These are phyloP conservation scores for Atrichornis clamosus DNA, from an alignment of 2,113 vertebrate genomes.

Conservation along the genomic window DNA sequence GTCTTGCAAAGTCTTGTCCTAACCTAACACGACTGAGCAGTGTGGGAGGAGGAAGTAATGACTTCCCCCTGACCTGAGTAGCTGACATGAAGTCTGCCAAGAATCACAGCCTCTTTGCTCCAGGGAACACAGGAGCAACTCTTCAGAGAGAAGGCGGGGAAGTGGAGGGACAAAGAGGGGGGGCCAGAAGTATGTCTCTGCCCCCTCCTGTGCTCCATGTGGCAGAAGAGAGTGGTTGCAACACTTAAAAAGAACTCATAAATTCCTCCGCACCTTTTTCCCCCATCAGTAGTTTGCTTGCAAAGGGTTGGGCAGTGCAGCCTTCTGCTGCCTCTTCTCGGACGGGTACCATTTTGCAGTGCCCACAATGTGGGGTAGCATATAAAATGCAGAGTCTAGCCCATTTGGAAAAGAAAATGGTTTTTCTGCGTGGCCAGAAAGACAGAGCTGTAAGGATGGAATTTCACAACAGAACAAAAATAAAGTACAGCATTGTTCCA, in stretches of 20 bases:
- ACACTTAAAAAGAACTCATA: constrained; percentile 13
- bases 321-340: background rate
- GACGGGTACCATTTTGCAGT: background rate
- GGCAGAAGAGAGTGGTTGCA: constrained; percentile 9
- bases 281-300: background rate
- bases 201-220: constrained; percentile 30
- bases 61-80: constrained; percentile 64
- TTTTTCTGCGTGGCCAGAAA: background rate
- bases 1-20: constrained; percentile 35
- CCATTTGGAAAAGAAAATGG: background rate
- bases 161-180: background rate
- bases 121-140: constrained; percentile 48
- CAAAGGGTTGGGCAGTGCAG: background rate
- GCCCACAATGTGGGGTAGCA: background rate
- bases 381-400: background rate
- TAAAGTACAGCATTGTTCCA: background rate
- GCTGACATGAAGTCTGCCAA: constrained; percentile 56
- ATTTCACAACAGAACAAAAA: constrained; percentile 63
- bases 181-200: background rate
- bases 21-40: constrained; percentile 49
- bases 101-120: constrained; percentile 61
- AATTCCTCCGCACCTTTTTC: constrained; percentile 21
- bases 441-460: constrained; percentile 18
- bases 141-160: background rate
- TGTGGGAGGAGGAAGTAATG: constrained; percentile 65